Evolutionary conservation across 2,797 vertebrate species (phyloP).

Genomic region (Zenarchopterus dispar): DNA sequence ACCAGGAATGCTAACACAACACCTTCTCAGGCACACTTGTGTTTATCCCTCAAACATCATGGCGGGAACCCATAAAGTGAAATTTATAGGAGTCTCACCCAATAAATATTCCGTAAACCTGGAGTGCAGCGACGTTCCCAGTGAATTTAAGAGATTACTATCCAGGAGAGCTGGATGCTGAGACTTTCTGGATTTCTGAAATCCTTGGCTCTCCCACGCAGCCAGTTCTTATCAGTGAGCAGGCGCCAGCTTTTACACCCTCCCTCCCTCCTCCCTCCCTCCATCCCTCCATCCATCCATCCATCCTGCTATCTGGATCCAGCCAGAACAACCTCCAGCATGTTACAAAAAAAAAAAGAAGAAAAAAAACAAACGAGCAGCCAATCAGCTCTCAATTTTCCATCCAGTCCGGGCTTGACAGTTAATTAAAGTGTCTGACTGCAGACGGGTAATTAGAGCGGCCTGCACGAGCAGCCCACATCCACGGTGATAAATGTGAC

Average conservation of each 20-base stretch:
- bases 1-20: constrained; percentile 39
- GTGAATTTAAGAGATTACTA: constrained; percentile 16
- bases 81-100: constrained; percentile 46
- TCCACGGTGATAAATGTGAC: constrained; percentile 65
- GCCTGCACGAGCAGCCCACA: constrained; percentile 56
- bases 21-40: not conserved
- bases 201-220: constrained; percentile 31
- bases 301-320: constrained; percentile 20
- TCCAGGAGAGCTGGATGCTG: constrained; percentile 15
- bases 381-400: constrained; percentile 60
- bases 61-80: constrained; percentile 18
- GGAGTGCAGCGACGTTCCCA: not conserved
- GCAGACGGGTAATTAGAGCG: constrained; percentile 63
- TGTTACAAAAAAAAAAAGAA: constrained; percentile 51
- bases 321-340: constrained; percentile 50
- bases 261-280: too few relatives aligned
- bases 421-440: constrained; percentile 69
- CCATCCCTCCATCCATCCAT: constrained; percentile 11
- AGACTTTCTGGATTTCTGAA: constrained; percentile 22
- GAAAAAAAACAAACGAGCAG: constrained; percentile 59
- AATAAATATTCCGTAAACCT: constrained; percentile 51
- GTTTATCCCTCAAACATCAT: constrained; percentile 14
- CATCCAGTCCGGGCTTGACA: constrained; percentile 29
- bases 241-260: constrained; percentile 51
- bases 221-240: constrained; percentile 58